Base-by-base conservation (phyloP, 2,888 invertebrate genomes). In the Agrotis clavis region DNA sequence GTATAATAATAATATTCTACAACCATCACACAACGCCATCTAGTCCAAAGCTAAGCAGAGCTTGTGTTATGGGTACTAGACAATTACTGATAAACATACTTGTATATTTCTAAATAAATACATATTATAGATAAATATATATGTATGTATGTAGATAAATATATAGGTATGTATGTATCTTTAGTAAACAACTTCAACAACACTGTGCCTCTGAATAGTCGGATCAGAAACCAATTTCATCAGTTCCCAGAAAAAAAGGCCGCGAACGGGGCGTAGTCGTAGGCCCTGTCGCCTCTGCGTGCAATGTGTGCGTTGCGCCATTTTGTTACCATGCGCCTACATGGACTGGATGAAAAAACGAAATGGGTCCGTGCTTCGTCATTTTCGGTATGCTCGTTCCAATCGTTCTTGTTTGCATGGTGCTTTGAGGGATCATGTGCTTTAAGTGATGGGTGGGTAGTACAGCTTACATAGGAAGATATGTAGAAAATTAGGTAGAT, bases 291-390 rank as follows among this genome's bases (percentile, higher is more conserved):
- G 51, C 21, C 50, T 65, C 4, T 65, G 35, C 45, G 48, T 18
- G 21, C 48, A 50, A 63, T 67, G 19, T 67, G 9, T 67, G 48
- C 21, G 3, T 21, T 63, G 67, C 16, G n/a, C n/a, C 62, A 25
- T 54, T 56, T 67, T 50, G 41, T 50, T 64, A 50, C 21, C 21
- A n/a, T 30, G 16, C 11, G 16, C n/a, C n/a, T 9, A 57, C 56
- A 57, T 13, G 9, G 21, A 9, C 9, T 57, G 45, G 16, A 65
- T 14, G 11, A 41, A 59, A 56, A 64, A 66, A 16, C 65, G 25
- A 41, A n/a, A 41, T 25, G 41, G 41, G 56, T 25, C 14, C 11
- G 35, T 51, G 16, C 11, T 11, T 25, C 21, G 66, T 66, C 51
- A 57, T 57, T 47, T 47, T 47, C n/a, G 2, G 35, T n/a, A 57